Evolutionary conservation across 1,140 invertebrate species (phyloP).

Genomic region (Eriocheir sinensis): DNA sequence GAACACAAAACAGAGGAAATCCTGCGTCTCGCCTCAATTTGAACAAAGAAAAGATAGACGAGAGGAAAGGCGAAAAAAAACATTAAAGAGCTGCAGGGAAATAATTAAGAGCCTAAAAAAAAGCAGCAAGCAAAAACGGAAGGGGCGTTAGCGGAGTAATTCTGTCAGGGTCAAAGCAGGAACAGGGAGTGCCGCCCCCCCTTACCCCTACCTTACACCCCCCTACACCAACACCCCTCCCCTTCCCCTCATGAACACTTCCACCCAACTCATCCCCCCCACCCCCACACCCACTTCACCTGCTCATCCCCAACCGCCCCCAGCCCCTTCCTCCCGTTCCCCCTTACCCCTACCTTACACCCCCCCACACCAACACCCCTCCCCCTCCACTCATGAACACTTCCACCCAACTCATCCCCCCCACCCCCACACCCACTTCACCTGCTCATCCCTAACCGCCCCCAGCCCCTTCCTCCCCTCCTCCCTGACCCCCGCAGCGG

Average conservation of each 20-base stretch:
- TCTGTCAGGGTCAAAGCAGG: background rate
- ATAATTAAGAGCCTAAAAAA: background rate
- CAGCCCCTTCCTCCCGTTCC: no score
- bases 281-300: background rate
- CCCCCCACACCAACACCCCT: no score
- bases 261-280: background rate
- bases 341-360: no score
- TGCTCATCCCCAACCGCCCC: no score
- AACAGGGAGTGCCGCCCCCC: background rate
- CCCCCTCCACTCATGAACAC: background rate
- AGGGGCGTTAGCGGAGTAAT: background rate
- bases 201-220: background rate
- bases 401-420: no score
- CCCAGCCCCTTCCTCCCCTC: no score
- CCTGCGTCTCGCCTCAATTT: background rate
- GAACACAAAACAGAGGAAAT: slow-evolving; percentile 8
- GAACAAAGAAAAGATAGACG: background rate
- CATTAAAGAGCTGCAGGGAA: background rate
- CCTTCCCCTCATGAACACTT: no score
- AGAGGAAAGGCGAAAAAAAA: background rate
- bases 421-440: no score
- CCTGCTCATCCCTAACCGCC: no score
- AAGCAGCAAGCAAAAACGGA: background rate
- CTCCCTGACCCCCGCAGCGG: no score
- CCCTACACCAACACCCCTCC: background rate